These are phyloP conservation scores for Oryzias dopingdopingensis DNA, from an alignment of 2,797 vertebrate genomes.

Conservation along the genomic window DNA sequence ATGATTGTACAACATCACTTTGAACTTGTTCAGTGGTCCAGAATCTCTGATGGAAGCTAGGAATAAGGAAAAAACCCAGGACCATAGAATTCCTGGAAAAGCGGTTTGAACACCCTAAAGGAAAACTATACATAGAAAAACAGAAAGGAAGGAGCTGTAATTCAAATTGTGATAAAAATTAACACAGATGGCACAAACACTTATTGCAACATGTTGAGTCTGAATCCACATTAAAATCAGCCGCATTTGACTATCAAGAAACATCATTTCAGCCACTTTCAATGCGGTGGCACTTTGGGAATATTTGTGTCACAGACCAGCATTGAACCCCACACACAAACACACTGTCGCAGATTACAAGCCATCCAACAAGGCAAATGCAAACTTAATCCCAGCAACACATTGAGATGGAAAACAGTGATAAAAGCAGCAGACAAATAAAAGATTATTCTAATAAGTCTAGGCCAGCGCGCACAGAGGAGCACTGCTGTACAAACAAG, in stretches of 20 bases:
- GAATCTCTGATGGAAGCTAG: no score
- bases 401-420: constrained; percentile 61
- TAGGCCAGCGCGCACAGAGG: constrained; percentile 46
- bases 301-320: constrained; percentile 11
- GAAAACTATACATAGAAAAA: no score
- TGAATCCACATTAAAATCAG: not conserved
- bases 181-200: not conserved
- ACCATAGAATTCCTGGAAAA: no score
- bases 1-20: no score
- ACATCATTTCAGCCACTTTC: not conserved
- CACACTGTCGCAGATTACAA: constrained; percentile 41
- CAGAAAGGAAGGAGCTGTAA: no score
- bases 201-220: not conserved
- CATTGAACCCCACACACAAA: constrained; percentile 20
- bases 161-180: no score
- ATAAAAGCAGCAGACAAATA: constrained; percentile 62
- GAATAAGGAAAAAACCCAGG: no score
- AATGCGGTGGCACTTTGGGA: constrained; percentile 1
- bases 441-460: constrained; percentile 73
- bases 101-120: no score
- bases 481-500: constrained; percentile 58
- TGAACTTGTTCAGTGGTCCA: no score
- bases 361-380: constrained; percentile 49
- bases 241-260: not conserved
- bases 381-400: constrained; percentile 64